Conservation (phyloP, 2,888 invertebrate species). For the Drosophila paracracens region DNA sequence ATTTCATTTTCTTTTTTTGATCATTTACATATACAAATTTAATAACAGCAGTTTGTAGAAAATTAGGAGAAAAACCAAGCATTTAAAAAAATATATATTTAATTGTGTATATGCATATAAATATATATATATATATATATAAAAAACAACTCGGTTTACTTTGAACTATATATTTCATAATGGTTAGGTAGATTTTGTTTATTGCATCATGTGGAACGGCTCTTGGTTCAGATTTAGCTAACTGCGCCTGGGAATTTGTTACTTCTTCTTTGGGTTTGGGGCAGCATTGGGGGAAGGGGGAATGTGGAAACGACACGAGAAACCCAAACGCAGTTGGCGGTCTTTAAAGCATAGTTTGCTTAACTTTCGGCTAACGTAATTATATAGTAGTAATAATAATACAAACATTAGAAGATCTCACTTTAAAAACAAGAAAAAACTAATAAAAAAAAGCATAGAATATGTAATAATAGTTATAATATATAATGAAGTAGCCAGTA, state of each 20-base stretch:
- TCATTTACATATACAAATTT: conserved; percentile 34
- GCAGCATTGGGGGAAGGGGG: not conserved
- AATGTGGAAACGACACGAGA: not conserved
- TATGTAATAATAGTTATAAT: conserved; percentile 22
- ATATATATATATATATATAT: conserved; percentile 2
- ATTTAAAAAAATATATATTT: not conserved
- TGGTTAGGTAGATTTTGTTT: conserved; percentile 20
- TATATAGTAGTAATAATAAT: conserved; percentile 42
- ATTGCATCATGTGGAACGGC: conserved; percentile 38
- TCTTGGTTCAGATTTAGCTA: conserved; percentile 35
- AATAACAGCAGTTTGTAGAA: conserved; percentile 45
- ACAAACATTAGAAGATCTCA: conserved; percentile 28
- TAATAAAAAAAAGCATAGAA: conserved; percentile 8
- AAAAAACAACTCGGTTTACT: conserved; percentile 26
- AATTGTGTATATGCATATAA: not conserved
- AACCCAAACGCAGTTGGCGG: conserved; percentile 2
- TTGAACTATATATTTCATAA: conserved; percentile 28
- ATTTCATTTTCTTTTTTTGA: conserved; percentile 22
- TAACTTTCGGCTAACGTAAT: conserved; percentile 16
- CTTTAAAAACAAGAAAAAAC: conserved; percentile 2
- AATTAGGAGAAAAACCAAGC: conserved; percentile 8
- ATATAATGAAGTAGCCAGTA: conserved; percentile 24
- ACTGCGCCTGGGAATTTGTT: conserved; percentile 1
- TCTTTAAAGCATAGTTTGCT: conserved; percentile 2
- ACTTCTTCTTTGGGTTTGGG: not conserved